Evolutionary conservation across 2,797 vertebrate species (phyloP).

Genomic region (Chelmon rostratus): DNA sequence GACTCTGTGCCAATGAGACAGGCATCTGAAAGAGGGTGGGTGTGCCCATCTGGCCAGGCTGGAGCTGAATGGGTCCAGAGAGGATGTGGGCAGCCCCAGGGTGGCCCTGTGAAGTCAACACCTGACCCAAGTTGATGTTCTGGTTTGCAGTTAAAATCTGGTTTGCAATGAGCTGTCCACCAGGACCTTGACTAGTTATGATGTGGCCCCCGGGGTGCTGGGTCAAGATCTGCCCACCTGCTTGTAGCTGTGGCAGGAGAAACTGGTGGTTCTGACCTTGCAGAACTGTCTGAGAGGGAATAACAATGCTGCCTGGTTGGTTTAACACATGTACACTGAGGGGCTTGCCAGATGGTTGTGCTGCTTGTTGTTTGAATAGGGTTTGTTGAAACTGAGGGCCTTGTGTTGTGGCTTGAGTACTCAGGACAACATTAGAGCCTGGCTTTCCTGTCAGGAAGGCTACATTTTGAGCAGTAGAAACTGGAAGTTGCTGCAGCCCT

Average conservation of each 20-base stretch:
- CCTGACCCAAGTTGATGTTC: constrained; percentile 93
- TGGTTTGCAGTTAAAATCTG: constrained; percentile 93
- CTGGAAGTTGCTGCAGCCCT: constrained; percentile 86
- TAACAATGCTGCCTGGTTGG: constrained; percentile 94
- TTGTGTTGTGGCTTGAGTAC: constrained; percentile 83
- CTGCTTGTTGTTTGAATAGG: constrained; percentile 91
- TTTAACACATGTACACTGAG: constrained; percentile 95
- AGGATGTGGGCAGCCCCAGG: constrained; percentile 94
- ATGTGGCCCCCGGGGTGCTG: constrained; percentile 90
- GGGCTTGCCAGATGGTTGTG: constrained; percentile 87
- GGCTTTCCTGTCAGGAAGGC: constrained; percentile 93
- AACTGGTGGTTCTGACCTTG: constrained; percentile 96
- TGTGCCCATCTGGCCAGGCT: constrained; percentile 92
- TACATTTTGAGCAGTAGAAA: constrained; percentile 90
- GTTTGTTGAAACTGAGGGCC: constrained; percentile 85
- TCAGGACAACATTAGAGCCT: constrained; percentile 92
- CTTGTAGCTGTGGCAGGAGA: constrained; percentile 91
- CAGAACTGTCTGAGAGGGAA: constrained; percentile 91
- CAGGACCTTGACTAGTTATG: constrained; percentile 90
- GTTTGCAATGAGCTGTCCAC: constrained; percentile 92
- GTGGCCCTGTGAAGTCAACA: constrained; percentile 91
- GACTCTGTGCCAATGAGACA: constrained; percentile 87
- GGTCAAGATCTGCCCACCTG: constrained; percentile 92
- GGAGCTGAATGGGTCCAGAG: constrained; percentile 92
- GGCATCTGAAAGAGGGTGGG: constrained; percentile 96